phyloP scores from a whole-genome alignment of 2,113 vertebrate genomes.

The Phaetusa simplex region DNA sequence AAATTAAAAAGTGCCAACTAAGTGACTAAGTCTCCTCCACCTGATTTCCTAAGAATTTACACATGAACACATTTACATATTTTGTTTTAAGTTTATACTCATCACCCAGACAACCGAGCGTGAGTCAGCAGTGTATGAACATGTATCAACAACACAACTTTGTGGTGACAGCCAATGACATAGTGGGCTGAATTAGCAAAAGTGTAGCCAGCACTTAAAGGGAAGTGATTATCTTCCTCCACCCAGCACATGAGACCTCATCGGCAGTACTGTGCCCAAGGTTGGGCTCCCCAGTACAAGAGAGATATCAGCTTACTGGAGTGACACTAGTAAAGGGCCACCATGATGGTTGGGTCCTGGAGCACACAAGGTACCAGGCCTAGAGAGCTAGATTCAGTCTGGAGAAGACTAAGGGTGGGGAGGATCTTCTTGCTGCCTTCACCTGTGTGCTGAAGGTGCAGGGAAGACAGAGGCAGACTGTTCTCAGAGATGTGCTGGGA shows the following conservation, averaged over 20 bases:
- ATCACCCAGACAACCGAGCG: not conserved
- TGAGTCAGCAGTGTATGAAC: not conserved
- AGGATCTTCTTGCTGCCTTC: not conserved
- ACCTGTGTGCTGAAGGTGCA: not conserved
- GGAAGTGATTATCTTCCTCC: not conserved
- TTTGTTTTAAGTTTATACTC: not conserved
- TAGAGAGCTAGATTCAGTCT: not conserved
- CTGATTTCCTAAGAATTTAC: not conserved
- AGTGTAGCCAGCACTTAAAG: fast-evolving
- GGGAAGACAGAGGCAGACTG: not conserved
- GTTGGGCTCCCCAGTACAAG: not conserved
- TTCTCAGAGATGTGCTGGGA: not conserved
- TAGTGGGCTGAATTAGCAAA: not conserved
- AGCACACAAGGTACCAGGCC: not conserved
- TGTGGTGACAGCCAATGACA: not conserved
- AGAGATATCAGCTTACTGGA: not conserved
- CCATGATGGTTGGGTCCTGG: not conserved
- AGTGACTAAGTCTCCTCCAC: not conserved
- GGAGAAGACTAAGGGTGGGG: not conserved
- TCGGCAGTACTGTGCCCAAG: not conserved
- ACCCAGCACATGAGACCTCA: not conserved
- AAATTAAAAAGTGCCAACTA: not conserved
- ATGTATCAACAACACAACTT: not conserved
- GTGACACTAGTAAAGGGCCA: not conserved
- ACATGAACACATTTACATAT: no score